Conservation (phyloP, 2,888 invertebrate genomes). For the Lithophane semibrunnea region DNA sequence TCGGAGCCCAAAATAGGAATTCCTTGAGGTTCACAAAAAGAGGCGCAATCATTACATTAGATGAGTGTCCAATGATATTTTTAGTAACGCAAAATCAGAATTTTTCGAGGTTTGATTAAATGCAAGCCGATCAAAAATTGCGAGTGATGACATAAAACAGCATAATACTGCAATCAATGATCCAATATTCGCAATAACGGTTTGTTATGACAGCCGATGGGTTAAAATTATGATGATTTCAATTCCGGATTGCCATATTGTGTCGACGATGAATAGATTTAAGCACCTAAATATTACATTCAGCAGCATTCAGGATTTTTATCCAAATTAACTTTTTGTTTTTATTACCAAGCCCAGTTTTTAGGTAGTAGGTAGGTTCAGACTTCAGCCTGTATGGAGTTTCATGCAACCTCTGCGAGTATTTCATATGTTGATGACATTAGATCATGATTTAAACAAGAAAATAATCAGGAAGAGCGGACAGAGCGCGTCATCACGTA, state of each 20-base stretch:
- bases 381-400: too few species aligned
- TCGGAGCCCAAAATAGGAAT: not conserved
- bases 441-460: too few species aligned
- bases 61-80: not conserved
- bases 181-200: constrained; percentile 11
- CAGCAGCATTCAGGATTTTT: not conserved
- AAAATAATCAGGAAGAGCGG: too few species aligned
- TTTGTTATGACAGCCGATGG: constrained; percentile 13
- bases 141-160: constrained; percentile 21
- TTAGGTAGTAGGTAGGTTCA: too few species aligned
- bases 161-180: constrained; percentile 30
- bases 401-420: too few species aligned
- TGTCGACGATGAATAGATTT: constrained; percentile 24
- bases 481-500: too few species aligned
- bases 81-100: not conserved
- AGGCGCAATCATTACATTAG: not conserved
- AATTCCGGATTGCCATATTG: constrained; percentile 40
- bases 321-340: too few species aligned
- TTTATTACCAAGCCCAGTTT: too few species aligned
- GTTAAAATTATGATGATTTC: constrained; percentile 33
- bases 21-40: not conserved
- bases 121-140: not conserved
- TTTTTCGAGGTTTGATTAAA: not conserved
- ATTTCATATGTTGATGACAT: too few species aligned
- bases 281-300: not conserved